phyloP scores from a whole-genome alignment of 2,888 invertebrate species.

The Metallyticus violacea region DNA sequence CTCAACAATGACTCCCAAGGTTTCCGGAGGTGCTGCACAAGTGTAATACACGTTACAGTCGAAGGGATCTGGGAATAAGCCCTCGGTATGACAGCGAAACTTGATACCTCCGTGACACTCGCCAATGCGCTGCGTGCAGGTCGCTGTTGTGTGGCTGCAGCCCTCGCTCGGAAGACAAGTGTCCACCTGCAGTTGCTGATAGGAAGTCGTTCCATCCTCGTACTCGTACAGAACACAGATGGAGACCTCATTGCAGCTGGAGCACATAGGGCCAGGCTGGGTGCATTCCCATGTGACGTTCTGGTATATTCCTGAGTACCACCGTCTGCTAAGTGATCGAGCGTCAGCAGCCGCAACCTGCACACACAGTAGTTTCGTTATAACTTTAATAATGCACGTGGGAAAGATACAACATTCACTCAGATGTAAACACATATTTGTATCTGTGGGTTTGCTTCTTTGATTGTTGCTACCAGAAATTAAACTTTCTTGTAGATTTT shows the following conservation, averaged over 20 bases:
- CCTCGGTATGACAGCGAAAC: neutral
- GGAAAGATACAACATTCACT: too few relatives aligned
- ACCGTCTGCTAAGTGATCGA: neutral
- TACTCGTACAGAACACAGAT: neutral
- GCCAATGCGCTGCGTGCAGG: neutral
- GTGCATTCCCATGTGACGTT: neutral
- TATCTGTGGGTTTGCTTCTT: too few relatives aligned
- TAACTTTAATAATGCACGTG: too few relatives aligned
- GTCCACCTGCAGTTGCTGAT: neutral
- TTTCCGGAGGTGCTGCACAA: neutral
- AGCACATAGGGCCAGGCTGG: neutral
- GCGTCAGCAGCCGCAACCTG: neutral
- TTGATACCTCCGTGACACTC: neutral
- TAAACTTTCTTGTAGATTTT: too few relatives aligned
- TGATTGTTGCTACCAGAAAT: too few relatives aligned
- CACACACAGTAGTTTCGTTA: neutral
- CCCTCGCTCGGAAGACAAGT: neutral
- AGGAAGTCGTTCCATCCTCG: neutral
- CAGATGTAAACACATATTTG: too few relatives aligned
- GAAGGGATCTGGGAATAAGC: neutral
- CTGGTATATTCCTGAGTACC: neutral
- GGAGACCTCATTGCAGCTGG: neutral
- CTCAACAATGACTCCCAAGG: neutral
- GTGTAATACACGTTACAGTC: neutral
- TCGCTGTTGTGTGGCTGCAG: neutral